Conservation (phyloP, 2,888 invertebrate species). For the Plagodis pulveraria region DNA sequence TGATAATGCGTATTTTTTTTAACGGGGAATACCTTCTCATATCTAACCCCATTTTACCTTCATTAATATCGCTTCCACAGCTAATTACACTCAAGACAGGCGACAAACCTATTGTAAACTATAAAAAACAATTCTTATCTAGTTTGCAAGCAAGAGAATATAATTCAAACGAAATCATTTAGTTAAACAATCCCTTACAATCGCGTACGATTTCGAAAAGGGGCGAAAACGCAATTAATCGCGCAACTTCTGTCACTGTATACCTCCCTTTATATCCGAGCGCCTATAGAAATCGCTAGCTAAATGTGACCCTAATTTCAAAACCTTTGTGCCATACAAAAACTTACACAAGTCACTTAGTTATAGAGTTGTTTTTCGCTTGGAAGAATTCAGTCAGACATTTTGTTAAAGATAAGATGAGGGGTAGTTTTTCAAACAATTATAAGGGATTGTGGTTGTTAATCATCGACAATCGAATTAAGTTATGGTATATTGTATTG, state of each 20-base stretch:
- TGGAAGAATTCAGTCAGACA: background rate
- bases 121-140: no score
- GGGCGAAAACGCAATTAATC: constrained; percentile 77
- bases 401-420: constrained; percentile 45
- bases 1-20: no score
- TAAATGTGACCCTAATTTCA: constrained; percentile 33
- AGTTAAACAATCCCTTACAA: constrained; percentile 48
- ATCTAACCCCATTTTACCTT: no score
- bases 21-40: no score
- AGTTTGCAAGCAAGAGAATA: constrained; percentile 8
- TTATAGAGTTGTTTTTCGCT: background rate
- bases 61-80: no score
- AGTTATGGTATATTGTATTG: constrained; percentile 60
- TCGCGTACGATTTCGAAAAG: constrained; percentile 61
- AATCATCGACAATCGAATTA: constrained; percentile 65
- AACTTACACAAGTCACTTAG: background rate
- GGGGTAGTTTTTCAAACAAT: constrained; percentile 77
- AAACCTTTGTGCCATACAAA: constrained; percentile 3
- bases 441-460: constrained; percentile 73
- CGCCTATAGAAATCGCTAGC: constrained; percentile 25
- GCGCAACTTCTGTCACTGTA: constrained; percentile 72
- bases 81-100: no score
- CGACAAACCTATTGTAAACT: no score
- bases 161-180: constrained; percentile 57
- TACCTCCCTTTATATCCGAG: constrained; percentile 36